Evolutionary conservation across 2,113 vertebrate species (phyloP).

Genomic region (Myrmecobius fasciatus): DNA sequence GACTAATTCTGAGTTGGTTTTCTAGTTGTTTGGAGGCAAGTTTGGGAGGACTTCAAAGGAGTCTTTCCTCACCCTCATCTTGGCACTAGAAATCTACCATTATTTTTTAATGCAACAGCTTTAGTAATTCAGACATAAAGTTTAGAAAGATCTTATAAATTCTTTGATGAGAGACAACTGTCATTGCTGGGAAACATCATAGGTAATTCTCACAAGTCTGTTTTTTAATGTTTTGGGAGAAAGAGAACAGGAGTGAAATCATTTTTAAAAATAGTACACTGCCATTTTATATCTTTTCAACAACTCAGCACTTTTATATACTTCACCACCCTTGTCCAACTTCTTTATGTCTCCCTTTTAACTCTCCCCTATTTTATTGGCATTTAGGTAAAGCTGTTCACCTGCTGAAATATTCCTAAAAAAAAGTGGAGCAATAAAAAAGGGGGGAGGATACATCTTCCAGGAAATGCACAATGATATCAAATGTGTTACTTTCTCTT

Average conservation of each 20-base stretch:
- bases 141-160: not conserved
- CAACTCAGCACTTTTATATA: not conserved
- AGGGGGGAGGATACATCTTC: not conserved
- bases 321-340: not conserved
- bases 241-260: not conserved
- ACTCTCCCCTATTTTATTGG: constrained; percentile 13
- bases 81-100: not conserved
- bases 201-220: not conserved
- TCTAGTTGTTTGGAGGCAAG: no score
- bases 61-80: no score
- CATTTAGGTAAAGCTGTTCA: not conserved
- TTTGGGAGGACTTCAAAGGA: no score
- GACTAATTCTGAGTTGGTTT: no score
- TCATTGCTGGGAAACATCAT: not conserved
- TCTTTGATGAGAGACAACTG: not conserved
- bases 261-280: not conserved
- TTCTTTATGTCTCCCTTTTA: not conserved
- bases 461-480: not conserved
- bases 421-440: not conserved
- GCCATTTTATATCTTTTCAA: not conserved
- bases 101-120: not conserved
- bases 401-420: constrained; percentile 12
- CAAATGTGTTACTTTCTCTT: not conserved
- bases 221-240: not conserved
- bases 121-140: not conserved